phyloP scores from a whole-genome alignment of 37 sponge, comb jelly and placozoan genomes.

The Aplysina aerophoba region DNA sequence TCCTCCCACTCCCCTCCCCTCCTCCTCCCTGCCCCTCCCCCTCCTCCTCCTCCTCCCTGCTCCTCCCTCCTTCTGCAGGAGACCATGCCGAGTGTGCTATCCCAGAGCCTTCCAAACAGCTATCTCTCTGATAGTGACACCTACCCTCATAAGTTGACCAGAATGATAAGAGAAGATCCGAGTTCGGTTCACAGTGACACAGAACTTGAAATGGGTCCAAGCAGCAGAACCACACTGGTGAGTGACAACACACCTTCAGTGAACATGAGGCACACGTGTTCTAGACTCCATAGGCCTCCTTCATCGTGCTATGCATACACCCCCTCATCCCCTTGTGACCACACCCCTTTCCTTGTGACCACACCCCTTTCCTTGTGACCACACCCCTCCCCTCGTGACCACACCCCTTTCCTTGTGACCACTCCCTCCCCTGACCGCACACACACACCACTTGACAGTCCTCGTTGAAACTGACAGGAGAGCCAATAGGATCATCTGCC shows the following conservation, averaged over 20 bases:
- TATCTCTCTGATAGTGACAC: slow-evolving; percentile 29
- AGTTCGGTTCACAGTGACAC: slow-evolving; percentile 32
- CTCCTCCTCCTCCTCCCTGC: background rate
- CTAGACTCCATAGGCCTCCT: too few species aligned
- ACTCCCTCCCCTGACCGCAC: too few species aligned
- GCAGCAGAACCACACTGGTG: slow-evolving; percentile 4
- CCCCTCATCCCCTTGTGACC: too few species aligned
- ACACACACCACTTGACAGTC: too few species aligned
- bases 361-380: too few species aligned
- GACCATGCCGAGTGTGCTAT: background rate
- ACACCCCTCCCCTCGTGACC: too few species aligned
- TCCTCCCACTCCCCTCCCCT: background rate
- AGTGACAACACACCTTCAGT: background rate
- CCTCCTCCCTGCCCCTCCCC: background rate
- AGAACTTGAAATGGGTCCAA: slow-evolving; percentile 32
- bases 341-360: too few species aligned
- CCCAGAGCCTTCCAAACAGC: slow-evolving; percentile 1
- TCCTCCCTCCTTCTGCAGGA: background rate
- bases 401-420: too few species aligned
- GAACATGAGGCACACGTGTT: too few species aligned
- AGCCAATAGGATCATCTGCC: too few species aligned
- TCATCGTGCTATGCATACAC: too few species aligned
- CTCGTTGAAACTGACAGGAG: too few species aligned
- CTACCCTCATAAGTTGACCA: background rate
- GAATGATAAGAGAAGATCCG: background rate